Percentiles rank a stretch among this genome's conserved stretches.
These are phyloP conservation scores for Caenorhabditis doughertyi DNA, from an alignment of 2,888 invertebrate species.

Conservation along the genomic window DNA sequence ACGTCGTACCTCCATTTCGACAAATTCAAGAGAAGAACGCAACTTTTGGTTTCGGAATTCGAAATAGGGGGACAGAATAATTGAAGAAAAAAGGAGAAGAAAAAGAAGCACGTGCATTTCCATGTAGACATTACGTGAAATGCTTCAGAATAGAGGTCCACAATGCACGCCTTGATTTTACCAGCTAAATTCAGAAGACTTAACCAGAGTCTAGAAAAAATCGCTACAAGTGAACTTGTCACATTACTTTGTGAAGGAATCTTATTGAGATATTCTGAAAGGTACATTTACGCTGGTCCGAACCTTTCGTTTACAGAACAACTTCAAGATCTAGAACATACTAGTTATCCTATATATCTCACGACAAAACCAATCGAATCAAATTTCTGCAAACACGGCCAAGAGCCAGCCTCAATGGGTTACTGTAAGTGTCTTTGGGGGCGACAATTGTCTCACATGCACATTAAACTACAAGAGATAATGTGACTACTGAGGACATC, in stretches of 20 bases:
- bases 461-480: conserved; percentile 37
- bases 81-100: background rate
- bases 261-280: no score
- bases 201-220: background rate
- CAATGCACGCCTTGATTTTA: background rate
- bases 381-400: background rate
- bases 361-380: background rate
- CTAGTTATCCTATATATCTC: no score
- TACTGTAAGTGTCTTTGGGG: conserved; percentile 46
- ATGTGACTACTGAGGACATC: conserved; percentile 8
- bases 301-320: no score
- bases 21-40: conserved; percentile 2
- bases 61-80: conserved; percentile 12
- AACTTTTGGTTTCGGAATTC: background rate
- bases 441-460: conserved; percentile 1
- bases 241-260: no score
- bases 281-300: no score
- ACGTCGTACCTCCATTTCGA: conserved; percentile 10
- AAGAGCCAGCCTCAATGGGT: background rate
- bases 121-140: background rate
- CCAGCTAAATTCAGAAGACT: no score
- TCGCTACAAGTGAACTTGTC: no score
- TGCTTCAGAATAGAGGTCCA: background rate
- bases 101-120: conserved; percentile 12
- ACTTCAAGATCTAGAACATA: no score